Percentiles rank a stretch among this genome's conserved stretches.
These are phyloP conservation scores for Chamaea fasciata DNA, from an alignment of 2,113 vertebrate species.

Conservation along the genomic window DNA sequence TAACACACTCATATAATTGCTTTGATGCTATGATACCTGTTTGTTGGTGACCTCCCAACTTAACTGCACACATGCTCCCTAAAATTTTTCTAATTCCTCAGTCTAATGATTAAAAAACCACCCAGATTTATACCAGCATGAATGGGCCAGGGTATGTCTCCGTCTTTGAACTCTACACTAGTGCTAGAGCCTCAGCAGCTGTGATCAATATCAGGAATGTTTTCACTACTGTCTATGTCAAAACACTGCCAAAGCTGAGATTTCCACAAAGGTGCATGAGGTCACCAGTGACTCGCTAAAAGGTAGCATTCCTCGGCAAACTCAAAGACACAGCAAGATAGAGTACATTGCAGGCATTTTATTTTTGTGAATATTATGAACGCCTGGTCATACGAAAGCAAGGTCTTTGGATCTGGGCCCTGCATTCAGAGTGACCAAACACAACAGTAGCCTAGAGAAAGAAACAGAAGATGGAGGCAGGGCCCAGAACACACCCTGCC, in stretches of 20 bases:
- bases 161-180: not conserved
- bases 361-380: not conserved
- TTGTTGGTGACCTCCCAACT: not conserved
- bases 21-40: not conserved
- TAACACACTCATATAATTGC: not conserved
- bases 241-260: not conserved
- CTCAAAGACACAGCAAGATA: not conserved
- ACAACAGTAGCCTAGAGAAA: not conserved
- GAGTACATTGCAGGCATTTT: not conserved
- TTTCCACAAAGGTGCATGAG: not conserved
- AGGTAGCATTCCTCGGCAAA: not conserved
- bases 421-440: not conserved
- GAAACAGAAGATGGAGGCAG: not conserved
- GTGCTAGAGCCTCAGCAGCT: not conserved
- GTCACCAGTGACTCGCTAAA: not conserved
- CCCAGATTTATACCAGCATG: not conserved
- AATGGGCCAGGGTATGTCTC: not conserved
- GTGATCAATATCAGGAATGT: not conserved
- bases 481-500: not conserved
- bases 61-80: rapidly evolving
- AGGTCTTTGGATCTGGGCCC: not conserved
- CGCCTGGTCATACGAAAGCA: not conserved
- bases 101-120: not conserved
- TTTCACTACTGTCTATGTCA: not conserved
- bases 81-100: not conserved